Conservation (phyloP, 2,888 invertebrate genomes). For the Venusia cambrica region DNA sequence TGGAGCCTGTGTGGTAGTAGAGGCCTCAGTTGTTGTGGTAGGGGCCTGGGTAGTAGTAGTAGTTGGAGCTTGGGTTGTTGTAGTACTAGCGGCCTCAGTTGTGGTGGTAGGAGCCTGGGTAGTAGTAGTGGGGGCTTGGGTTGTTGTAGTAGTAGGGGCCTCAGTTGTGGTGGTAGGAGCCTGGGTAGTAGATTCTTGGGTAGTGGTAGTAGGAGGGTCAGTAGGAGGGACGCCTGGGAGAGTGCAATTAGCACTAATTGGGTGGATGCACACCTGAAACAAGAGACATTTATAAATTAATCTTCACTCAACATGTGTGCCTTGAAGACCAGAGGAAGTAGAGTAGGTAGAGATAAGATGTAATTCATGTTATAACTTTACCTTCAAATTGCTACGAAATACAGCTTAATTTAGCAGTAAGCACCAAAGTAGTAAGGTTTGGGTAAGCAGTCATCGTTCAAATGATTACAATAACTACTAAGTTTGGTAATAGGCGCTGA, state of each 20-base stretch:
- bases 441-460: no score
- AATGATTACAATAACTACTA: no score
- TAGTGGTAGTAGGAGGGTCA: constrained; percentile 16
- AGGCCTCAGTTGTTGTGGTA: constrained; percentile 9
- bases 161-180: constrained; percentile 16
- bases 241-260: constrained; percentile 38
- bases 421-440: no score
- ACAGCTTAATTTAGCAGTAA: no score
- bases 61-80: constrained; percentile 7
- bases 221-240: constrained; percentile 35
- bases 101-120: constrained; percentile 1
- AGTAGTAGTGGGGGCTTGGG: constrained; percentile 7
- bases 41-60: constrained; percentile 21
- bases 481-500: no score
- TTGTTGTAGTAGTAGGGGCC: constrained; percentile 10
- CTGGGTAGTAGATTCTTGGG: no score
- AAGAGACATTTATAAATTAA: constrained; percentile 2
- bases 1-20: constrained; percentile 3
- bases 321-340: no score
- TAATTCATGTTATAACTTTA: no score
- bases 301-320: background rate
- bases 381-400: no score
- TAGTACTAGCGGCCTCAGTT: no score
- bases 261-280: constrained; percentile 48
- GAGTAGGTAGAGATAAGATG: no score